A percentile compares a stretch with the other conserved stretches of the same genome.
Conservation (phyloP, 2,113 vertebrate genomes). For the Periophthalmus modestus region DNA sequence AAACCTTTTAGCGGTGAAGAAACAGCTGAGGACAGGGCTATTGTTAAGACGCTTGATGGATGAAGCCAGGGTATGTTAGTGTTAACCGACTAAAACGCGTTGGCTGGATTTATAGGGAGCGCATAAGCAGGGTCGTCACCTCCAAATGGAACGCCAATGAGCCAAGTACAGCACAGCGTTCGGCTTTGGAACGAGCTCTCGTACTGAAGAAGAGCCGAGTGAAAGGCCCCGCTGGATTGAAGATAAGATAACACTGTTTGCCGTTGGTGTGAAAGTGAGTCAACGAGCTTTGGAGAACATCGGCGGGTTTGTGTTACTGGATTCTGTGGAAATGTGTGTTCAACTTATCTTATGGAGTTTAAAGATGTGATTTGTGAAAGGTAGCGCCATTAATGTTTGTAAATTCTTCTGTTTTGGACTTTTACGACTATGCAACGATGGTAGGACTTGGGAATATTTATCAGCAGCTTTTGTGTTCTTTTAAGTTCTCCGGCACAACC, state of each 20-base stretch:
- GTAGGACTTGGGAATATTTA: no score
- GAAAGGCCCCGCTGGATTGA: background rate
- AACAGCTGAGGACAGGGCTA: constrained; percentile 76
- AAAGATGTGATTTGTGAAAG: background rate
- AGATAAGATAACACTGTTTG: constrained; percentile 3
- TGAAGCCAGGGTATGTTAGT: constrained; percentile 86
- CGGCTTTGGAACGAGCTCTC: constrained; percentile 88
- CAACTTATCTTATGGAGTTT: background rate
- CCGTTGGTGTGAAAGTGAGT: background rate
- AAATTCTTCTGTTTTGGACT: background rate
- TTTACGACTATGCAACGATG: background rate
- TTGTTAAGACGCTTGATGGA: constrained; percentile 84
- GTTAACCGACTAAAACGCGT: constrained; percentile 81
- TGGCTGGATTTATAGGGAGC: constrained; percentile 86
- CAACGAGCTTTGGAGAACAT: background rate
- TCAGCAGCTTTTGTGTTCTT: no score
- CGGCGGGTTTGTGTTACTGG: background rate
- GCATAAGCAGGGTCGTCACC: constrained; percentile 85
- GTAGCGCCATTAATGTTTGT: background rate
- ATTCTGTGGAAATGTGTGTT: background rate
- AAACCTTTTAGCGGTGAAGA: constrained; percentile 81
- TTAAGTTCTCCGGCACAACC: no score
- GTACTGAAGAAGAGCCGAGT: constrained; percentile 66
- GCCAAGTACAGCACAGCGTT: constrained; percentile 83
- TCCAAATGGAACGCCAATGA: constrained; percentile 88